Percentiles rank a stretch among this genome's conserved stretches.
Evolutionary conservation across 1,140 invertebrate species (phyloP).

Genomic region (Micrasema minimum): DNA sequence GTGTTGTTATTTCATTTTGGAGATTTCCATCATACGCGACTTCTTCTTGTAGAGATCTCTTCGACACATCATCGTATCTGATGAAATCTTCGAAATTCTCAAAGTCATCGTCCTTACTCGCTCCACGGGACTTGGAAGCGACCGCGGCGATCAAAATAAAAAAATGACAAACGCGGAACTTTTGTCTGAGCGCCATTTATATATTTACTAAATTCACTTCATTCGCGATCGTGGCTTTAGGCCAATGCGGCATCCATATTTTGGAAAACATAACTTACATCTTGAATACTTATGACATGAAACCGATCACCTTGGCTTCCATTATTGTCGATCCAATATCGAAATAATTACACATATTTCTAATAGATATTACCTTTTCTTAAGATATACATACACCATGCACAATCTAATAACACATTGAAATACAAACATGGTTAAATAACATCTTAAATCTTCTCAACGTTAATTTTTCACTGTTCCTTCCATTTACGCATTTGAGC

Average conservation of each 20-base stretch:
- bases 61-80: background rate
- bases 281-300: background rate
- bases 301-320: background rate
- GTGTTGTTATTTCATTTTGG: conserved; percentile 20
- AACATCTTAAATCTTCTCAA: background rate
- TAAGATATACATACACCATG: background rate
- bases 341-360: background rate
- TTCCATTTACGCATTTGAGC: no score
- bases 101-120: background rate
- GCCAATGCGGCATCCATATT: conserved; percentile 1
- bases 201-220: conserved; percentile 1
- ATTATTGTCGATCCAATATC: background rate
- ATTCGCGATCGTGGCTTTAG: background rate
- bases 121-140: background rate
- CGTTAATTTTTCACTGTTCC: no score
- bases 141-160: conserved; percentile 27
- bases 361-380: background rate
- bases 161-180: conserved; percentile 30
- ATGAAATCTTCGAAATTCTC: background rate
- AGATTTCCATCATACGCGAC: background rate
- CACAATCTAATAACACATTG: background rate
- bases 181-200: conserved; percentile 26
- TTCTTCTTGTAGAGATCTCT: conserved; percentile 6
- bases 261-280: conserved; percentile 16
- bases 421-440: background rate